A percentile compares a stretch with the other conserved stretches of the same genome.
These are phyloP conservation scores for Molorchus minor DNA, from an alignment of 2,888 invertebrate species.

Conservation along the genomic window DNA sequence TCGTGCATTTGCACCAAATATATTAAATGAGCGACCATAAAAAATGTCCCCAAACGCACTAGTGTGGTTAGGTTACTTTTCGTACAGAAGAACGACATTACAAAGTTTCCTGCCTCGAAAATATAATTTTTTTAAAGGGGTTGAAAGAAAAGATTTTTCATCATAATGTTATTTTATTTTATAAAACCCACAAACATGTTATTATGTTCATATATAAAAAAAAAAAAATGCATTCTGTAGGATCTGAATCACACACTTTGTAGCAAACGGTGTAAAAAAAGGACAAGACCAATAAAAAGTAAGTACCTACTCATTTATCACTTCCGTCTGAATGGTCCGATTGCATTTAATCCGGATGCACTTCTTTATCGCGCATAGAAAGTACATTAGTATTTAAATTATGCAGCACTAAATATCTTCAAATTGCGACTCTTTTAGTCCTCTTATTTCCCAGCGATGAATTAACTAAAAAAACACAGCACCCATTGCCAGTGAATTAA, in stretches of 20 bases:
- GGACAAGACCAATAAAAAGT: conserved; percentile 43
- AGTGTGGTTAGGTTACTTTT: too few species aligned
- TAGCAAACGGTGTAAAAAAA: conserved; percentile 49
- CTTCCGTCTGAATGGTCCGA: conserved; percentile 47
- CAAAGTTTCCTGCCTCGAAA: too few species aligned
- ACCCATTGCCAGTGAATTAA: neutral
- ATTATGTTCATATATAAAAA: too few species aligned
- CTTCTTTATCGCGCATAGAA: conserved; percentile 52
- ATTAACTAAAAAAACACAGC: conserved; percentile 5
- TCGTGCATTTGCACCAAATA: too few species aligned
- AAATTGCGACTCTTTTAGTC: conserved; percentile 50
- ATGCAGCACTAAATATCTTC: conserved; percentile 53
- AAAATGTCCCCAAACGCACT: too few species aligned
- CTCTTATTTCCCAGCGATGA: conserved; percentile 41
- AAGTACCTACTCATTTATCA: conserved; percentile 49
- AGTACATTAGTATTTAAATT: conserved; percentile 55
- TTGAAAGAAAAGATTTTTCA: too few species aligned
- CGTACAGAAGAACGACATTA: too few species aligned
- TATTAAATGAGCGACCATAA: too few species aligned
- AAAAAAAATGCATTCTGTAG: too few species aligned
- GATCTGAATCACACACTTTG: conserved; percentile 41
- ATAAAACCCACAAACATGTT: too few species aligned
- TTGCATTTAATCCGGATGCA: conserved; percentile 49
- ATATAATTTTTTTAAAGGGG: too few species aligned
- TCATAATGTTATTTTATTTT: too few species aligned